Percentiles rank a stretch among this genome's conserved stretches.
phyloP scores from a whole-genome alignment of 2,888 invertebrate species.

The Cybosia mesomella region DNA sequence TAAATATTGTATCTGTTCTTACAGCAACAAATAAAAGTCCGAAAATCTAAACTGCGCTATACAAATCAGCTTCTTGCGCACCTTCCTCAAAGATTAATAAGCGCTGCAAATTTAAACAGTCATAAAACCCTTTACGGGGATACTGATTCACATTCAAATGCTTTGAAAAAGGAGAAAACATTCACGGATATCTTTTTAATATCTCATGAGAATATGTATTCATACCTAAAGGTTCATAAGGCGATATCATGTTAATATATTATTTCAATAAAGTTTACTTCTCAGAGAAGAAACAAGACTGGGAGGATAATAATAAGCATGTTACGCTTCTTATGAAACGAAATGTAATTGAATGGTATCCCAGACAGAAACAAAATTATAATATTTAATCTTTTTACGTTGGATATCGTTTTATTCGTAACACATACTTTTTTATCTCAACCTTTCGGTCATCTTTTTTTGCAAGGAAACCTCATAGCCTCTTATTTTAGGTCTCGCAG shows the following conservation, averaged over 20 bases:
- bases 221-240: not conserved
- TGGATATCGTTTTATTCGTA: constrained; percentile 19
- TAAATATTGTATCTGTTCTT: not conserved
- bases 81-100: not conserved
- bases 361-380: constrained; percentile 18
- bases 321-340: constrained; percentile 2
- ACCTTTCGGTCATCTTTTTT: constrained; percentile 21
- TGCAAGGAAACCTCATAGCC: constrained; percentile 28
- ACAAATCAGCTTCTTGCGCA: not conserved
- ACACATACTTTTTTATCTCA: constrained; percentile 8
- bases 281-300: not conserved
- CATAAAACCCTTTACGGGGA: not conserved
- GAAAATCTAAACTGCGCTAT: not conserved
- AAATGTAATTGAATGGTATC: constrained; percentile 19
- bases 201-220: not conserved
- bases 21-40: not conserved
- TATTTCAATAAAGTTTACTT: constrained; percentile 12
- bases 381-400: constrained; percentile 25
- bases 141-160: not conserved
- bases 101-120: constrained; percentile 1
- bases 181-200: not conserved
- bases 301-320: constrained; percentile 7
- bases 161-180: not conserved
- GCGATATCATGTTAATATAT: not conserved
- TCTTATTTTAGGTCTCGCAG: constrained; percentile 13